Conservation (phyloP, 2,113 vertebrate species). For the Phoenicopterus ruber region DNA sequence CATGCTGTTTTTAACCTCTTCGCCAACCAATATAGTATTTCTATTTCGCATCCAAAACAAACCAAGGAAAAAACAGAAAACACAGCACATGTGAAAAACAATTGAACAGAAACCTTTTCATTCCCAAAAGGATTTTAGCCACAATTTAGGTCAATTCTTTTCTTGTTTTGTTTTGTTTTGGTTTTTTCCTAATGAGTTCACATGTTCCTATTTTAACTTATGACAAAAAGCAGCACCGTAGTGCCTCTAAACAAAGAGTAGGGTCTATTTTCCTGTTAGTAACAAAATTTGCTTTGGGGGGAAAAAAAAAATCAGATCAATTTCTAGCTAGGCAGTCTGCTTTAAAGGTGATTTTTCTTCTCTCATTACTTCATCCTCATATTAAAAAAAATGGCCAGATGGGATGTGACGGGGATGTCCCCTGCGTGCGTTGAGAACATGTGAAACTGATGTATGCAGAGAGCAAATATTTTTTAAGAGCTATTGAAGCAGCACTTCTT, state of each 20-base stretch:
- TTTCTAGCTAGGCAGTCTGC: not conserved
- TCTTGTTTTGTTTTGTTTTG: no score
- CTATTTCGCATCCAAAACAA: slow-evolving; percentile 28
- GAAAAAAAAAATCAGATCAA: not conserved
- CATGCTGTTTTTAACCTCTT: slow-evolving; percentile 14
- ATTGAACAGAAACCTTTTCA: slow-evolving; percentile 8
- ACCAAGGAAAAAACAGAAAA: slow-evolving; percentile 29
- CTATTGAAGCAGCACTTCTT: not conserved
- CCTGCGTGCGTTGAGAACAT: not conserved
- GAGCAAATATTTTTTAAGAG: not conserved
- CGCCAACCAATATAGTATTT: not conserved
- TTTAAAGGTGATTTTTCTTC: not conserved
- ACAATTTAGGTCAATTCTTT: not conserved
- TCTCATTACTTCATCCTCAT: not conserved
- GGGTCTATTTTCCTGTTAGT: not conserved
- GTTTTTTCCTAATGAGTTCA: not conserved
- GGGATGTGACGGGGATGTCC: not conserved
- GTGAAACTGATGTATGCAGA: rapidly evolving
- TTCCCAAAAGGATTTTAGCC: not conserved
- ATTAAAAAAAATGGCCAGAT: not conserved
- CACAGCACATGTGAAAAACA: not conserved
- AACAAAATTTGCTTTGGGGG: not conserved
- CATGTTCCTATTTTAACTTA: not conserved
- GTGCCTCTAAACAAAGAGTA: not conserved
- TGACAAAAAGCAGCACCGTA: not conserved